Conservation (phyloP, 2,888 invertebrate species). For the Branchellion lobata region DNA sequence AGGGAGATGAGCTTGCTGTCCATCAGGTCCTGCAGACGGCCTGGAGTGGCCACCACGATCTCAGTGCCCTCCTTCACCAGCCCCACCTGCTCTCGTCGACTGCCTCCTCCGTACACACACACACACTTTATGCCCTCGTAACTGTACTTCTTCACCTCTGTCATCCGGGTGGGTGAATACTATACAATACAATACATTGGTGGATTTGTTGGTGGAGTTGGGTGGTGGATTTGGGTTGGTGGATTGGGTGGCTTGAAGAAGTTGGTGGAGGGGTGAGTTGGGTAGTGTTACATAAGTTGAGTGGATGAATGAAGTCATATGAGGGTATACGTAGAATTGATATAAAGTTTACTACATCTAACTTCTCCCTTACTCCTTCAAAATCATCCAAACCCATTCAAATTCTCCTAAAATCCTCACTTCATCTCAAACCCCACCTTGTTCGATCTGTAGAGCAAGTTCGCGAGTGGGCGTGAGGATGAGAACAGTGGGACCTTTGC, state of each 20-base stretch:
- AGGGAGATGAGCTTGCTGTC: slow-evolving; percentile 71
- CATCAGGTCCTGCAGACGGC: slow-evolving; percentile 85
- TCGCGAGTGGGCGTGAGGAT: slow-evolving; percentile 90
- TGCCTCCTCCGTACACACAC: slow-evolving; percentile 88
- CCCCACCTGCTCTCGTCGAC: slow-evolving; percentile 76
- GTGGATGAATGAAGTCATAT: no score
- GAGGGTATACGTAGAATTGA: no score
- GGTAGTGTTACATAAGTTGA: no score
- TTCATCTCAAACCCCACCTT: slow-evolving; percentile 55
- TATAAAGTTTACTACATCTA: no score
- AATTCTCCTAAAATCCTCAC: slow-evolving; percentile 65
- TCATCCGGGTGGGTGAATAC: no score
- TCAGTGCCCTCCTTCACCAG: slow-evolving; percentile 78
- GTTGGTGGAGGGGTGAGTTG: no score
- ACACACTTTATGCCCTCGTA: slow-evolving; percentile 80
- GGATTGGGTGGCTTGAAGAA: no score
- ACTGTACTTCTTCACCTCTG: slow-evolving; percentile 81
- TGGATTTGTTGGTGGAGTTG: no score
- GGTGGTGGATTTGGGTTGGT: no score
- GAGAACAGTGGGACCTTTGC: slow-evolving; percentile 81
- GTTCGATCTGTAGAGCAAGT: slow-evolving; percentile 86
- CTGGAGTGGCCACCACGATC: slow-evolving; percentile 92
- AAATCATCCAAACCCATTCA: background rate
- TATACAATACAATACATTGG: no score
- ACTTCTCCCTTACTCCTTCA: background rate